Conservation (phyloP, 2,113 vertebrate species). For the Cisticola juncidis region DNA sequence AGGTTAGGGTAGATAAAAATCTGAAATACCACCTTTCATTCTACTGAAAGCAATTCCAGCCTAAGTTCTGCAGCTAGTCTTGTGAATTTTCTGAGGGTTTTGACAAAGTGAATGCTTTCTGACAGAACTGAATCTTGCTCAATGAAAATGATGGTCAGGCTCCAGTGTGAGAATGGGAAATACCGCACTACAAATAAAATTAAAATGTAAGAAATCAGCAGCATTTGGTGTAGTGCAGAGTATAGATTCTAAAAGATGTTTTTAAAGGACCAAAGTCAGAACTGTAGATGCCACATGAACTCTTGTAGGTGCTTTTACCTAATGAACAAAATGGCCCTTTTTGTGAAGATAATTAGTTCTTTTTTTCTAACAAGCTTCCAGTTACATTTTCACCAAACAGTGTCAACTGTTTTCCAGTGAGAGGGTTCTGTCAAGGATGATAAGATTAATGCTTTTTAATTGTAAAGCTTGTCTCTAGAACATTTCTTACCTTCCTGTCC, state of each 20-base stretch:
- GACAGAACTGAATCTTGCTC: neutral
- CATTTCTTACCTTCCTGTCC: neutral
- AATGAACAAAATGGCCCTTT: neutral
- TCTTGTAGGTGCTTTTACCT: neutral
- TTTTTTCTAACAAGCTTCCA: neutral
- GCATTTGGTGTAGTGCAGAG: neutral
- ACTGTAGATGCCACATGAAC: neutral
- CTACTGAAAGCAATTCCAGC: neutral
- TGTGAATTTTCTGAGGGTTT: neutral
- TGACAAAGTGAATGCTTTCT: neutral
- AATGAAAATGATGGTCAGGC: neutral
- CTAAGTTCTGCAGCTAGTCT: neutral
- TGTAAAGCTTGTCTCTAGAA: neutral
- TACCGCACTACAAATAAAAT: neutral
- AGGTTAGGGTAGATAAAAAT: neutral
- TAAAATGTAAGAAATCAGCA: neutral
- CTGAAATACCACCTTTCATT: neutral
- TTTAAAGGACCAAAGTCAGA: neutral
- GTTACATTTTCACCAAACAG: neutral
- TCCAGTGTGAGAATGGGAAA: neutral
- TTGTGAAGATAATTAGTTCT: neutral
- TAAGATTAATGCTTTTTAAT: neutral
- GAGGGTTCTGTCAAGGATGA: neutral
- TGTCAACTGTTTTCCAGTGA: neutral
- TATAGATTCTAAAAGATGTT: neutral